Evolutionary conservation across 2,113 vertebrate species (phyloP).

Genomic region (Vombatus ursinus): DNA sequence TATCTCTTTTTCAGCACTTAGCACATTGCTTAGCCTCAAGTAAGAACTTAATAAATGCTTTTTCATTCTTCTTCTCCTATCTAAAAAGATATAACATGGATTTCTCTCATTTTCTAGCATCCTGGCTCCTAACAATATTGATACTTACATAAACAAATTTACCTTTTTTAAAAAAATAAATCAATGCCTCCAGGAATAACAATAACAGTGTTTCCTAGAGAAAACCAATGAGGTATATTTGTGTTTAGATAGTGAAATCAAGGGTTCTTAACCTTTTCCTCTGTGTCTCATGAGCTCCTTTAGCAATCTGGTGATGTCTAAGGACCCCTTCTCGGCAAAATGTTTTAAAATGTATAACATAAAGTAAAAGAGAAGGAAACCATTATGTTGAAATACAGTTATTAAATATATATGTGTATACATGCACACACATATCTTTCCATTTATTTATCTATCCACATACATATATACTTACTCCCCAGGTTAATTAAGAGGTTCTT

Average conservation of each 20-base stretch:
- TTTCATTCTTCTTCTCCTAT: not conserved
- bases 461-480: no score
- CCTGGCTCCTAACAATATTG: constrained; percentile 1
- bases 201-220: constrained; percentile 25
- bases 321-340: not conserved
- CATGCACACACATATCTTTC: no score
- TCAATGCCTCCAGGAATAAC: not conserved
- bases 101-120: not conserved
- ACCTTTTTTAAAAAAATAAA: constrained; percentile 9
- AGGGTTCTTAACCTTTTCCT: not conserved
- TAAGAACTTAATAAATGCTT: not conserved
- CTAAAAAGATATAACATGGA: not conserved
- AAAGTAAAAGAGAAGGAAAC: not conserved
- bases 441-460: no score
- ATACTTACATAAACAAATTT: constrained; percentile 56
- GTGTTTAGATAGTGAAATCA: constrained; percentile 7
- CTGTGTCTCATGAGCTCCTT: not conserved
- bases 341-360: not conserved
- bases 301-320: not conserved
- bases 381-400: not conserved
- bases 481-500: no score
- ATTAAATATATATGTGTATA: not conserved
- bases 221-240: not conserved
- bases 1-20: not conserved
- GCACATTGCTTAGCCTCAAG: not conserved